Percentiles rank a stretch among this genome's conserved stretches.
Conservation (phyloP, 2,888 invertebrate genomes). For the Apocheima hispidaria region DNA sequence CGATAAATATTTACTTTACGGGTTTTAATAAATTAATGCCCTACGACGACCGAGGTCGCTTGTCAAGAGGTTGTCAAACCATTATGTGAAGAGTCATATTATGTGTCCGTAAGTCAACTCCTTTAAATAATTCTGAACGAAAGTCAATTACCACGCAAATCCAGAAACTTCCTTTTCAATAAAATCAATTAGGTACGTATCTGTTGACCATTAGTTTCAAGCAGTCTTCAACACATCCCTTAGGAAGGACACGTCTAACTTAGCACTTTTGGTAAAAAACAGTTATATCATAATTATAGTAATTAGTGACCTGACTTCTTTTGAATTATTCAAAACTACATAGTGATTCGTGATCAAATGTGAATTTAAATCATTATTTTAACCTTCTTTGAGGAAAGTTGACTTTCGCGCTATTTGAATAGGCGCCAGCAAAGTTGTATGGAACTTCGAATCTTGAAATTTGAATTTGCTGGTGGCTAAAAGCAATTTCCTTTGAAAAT, state of each 20-base stretch:
- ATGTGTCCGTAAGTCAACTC: not conserved
- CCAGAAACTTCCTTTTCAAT: not conserved
- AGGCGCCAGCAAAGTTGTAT: too few species aligned
- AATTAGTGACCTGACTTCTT: not conserved
- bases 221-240: not conserved
- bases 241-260: not conserved
- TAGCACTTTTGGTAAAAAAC: not conserved
- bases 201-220: not conserved
- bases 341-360: not conserved
- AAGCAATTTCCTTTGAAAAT: too few species aligned
- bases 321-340: not conserved
- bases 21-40: not conserved
- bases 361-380: too few species aligned
- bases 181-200: not conserved
- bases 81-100: not conserved
- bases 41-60: not conserved
- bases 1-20: conserved; percentile 1
- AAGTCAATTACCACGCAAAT: not conserved
- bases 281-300: not conserved
- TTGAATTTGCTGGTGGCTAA: too few species aligned
- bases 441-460: too few species aligned
- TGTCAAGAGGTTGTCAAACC: not conserved
- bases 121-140: not conserved
- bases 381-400: too few species aligned
- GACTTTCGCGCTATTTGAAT: too few species aligned